phyloP scores from a whole-genome alignment of 2,888 invertebrate genomes.

The Orthosia gracilis region DNA sequence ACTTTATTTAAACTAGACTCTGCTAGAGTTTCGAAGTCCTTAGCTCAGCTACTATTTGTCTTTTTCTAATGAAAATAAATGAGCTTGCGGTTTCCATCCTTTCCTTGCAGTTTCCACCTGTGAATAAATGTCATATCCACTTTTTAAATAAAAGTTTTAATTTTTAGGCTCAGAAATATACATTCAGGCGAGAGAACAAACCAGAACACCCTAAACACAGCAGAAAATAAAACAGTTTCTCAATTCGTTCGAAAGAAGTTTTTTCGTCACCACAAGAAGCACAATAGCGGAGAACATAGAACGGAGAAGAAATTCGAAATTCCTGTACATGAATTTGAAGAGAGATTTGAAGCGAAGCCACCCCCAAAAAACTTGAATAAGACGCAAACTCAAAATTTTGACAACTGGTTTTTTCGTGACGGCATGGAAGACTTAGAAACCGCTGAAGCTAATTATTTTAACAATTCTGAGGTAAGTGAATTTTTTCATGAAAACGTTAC shows the following conservation, averaged over 20 bases:
- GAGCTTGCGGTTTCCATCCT: slow-evolving; percentile 13
- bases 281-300: slow-evolving; percentile 72
- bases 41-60: slow-evolving; percentile 6
- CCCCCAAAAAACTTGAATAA: slow-evolving; percentile 80
- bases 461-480: slow-evolving; percentile 77
- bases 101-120: neutral
- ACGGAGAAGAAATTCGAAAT: slow-evolving; percentile 80
- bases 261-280: slow-evolving; percentile 87
- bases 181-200: slow-evolving; percentile 80
- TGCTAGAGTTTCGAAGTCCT: slow-evolving; percentile 23
- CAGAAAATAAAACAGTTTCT: slow-evolving; percentile 71
- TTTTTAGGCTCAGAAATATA: slow-evolving; percentile 81
- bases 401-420: slow-evolving; percentile 87
- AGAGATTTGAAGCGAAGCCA: slow-evolving; percentile 90
- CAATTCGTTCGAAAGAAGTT: slow-evolving; percentile 80
- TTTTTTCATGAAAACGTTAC: neutral
- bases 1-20: slow-evolving; percentile 64
- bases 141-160: too few relatives aligned
- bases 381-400: slow-evolving; percentile 75
- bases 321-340: slow-evolving; percentile 92
- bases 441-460: slow-evolving; percentile 79
- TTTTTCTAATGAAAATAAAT: slow-evolving; percentile 26
- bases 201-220: slow-evolving; percentile 73
- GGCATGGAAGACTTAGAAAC: slow-evolving; percentile 84
- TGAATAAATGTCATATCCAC: neutral